phyloP scores from a whole-genome alignment of 2,888 invertebrate genomes.

The Caenorhabditis panamensis region DNA sequence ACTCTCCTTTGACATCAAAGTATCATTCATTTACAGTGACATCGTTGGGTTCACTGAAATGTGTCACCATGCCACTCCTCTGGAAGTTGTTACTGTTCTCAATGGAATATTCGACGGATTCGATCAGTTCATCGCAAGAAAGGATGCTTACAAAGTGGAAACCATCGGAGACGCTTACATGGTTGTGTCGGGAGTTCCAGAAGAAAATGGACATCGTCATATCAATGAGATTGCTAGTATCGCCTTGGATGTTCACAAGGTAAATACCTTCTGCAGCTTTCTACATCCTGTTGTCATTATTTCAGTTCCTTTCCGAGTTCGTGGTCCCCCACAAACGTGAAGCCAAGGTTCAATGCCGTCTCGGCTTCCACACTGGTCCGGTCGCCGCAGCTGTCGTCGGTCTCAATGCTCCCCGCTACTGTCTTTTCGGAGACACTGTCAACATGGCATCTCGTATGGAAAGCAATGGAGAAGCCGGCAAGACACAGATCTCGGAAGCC shows the following conservation, averaged over 20 bases:
- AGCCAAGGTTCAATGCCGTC: constrained; percentile 67
- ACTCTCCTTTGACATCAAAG: neutral
- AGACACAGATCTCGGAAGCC: constrained; percentile 78
- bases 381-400: constrained; percentile 81
- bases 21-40: constrained; percentile 63
- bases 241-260: constrained; percentile 76
- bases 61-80: constrained; percentile 74
- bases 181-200: constrained; percentile 79
- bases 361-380: constrained; percentile 77
- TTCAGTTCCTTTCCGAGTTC: constrained; percentile 74
- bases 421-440: constrained; percentile 80
- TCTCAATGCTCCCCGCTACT: constrained; percentile 80
- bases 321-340: constrained; percentile 72
- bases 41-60: constrained; percentile 79
- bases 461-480: constrained; percentile 76
- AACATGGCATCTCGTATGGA: constrained; percentile 80
- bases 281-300: neutral
- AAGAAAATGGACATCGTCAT: constrained; percentile 78
- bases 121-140: constrained; percentile 76
- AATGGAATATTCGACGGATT: constrained; percentile 79
- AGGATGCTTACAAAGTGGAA: constrained; percentile 78
- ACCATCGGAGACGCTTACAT: too few species aligned
- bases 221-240: constrained; percentile 76
- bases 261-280: constrained; percentile 5
- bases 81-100: constrained; percentile 78